These are phyloP conservation scores for Drosophila simulans DNA, from an alignment of 1,140 invertebrate genomes.

Conservation along the genomic window DNA sequence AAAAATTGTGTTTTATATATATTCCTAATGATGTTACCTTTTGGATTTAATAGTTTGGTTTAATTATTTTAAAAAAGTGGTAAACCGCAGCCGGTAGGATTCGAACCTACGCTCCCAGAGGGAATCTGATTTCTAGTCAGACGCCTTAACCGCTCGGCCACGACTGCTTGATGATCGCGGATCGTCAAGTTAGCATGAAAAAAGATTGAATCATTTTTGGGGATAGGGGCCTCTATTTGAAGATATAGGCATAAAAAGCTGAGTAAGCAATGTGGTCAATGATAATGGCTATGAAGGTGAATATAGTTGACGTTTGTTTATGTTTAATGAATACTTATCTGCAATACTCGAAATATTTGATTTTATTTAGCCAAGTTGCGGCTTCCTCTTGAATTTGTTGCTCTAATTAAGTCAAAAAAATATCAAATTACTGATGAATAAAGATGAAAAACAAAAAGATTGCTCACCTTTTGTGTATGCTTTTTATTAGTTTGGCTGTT, in stretches of 20 bases:
- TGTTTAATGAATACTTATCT: no score
- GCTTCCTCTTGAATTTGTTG: background rate
- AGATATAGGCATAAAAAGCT: conserved; percentile 6
- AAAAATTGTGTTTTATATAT: no score
- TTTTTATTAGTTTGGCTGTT: conserved; percentile 4
- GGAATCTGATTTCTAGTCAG: conserved; percentile 94
- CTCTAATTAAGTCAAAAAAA: background rate
- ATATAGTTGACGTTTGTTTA: no score
- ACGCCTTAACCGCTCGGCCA: conserved; percentile 94
- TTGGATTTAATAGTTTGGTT: background rate
- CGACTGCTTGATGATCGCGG: conserved; percentile 86
- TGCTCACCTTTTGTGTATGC: background rate
- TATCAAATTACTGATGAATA: conserved; percentile 5
- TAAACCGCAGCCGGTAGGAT: conserved; percentile 91
- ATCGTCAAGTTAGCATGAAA: background rate
- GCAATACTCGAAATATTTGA: no score
- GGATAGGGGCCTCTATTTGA: background rate
- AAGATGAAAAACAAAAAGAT: conserved; percentile 2
- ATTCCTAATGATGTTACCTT: no score
- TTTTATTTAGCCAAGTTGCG: no score
- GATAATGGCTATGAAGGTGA: background rate
- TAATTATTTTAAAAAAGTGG: background rate
- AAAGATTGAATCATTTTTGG: background rate
- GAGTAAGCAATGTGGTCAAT: conserved; percentile 3
- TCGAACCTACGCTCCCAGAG: conserved; percentile 94